phyloP scores from a whole-genome alignment of 92 coral and sea anemone species.

The Nematostella vectensis region DNA sequence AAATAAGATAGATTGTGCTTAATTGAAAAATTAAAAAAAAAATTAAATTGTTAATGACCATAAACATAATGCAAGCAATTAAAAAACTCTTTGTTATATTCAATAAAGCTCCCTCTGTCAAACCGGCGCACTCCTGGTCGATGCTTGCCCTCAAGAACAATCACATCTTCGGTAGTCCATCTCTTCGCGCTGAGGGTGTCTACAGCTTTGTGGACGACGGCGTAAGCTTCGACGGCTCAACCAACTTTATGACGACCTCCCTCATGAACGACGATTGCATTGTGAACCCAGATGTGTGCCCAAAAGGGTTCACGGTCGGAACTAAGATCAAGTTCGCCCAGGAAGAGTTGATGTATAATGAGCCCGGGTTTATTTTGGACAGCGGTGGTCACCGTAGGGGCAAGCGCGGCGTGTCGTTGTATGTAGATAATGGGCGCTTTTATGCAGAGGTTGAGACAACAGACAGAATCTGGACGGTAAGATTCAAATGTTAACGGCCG shows the following conservation, averaged over 20 bases:
- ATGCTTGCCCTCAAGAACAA: conserved; percentile 49
- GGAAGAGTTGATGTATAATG: conserved; percentile 25
- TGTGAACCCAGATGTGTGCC: conserved; percentile 52
- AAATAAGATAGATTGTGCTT: too few species aligned
- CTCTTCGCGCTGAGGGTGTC: conserved; percentile 67
- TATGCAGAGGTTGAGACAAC: conserved; percentile 66
- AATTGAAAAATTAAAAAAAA: too few species aligned
- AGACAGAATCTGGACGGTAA: conserved; percentile 78
- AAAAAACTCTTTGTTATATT: too few species aligned
- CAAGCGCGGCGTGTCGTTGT: conserved; percentile 84
- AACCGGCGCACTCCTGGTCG: conserved; percentile 95
- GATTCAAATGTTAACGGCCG: too few species aligned
- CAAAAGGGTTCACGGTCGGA: conserved; percentile 65
- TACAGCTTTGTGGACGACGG: conserved; percentile 41
- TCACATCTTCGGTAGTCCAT: conserved; percentile 64
- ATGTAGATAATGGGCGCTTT: conserved; percentile 46
- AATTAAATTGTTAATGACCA: too few species aligned
- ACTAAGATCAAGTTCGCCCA: conserved; percentile 54
- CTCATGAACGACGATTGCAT: conserved; percentile 51
- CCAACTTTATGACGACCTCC: conserved; percentile 42
- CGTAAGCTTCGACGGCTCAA: conserved; percentile 58
- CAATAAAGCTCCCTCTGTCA: conserved; percentile 92
- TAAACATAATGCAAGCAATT: too few species aligned
- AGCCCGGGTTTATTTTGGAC: conserved; percentile 77
- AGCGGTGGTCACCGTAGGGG: conserved; percentile 69